Base-by-base conservation (phyloP, 2,797 vertebrate genomes). In the Myotis vivesi region DNA sequence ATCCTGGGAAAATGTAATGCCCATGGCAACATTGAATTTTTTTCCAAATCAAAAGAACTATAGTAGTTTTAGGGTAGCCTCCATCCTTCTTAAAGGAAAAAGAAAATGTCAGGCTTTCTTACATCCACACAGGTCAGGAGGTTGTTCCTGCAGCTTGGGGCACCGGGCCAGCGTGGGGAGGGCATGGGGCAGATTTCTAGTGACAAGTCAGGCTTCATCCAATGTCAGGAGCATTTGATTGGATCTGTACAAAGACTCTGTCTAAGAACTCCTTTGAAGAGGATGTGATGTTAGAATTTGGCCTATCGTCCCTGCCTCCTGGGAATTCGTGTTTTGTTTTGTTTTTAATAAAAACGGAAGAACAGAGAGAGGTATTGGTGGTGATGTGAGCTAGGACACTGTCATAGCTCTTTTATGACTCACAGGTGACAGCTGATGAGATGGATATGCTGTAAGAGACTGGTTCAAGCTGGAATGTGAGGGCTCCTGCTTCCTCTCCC, bases 261-360 rank as follows among this genome's bases (percentile, higher is more conserved):
- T 25, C 84, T n/a, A 53, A 86, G 88, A 72, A 41, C 49, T 36
- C 28, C 81, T 91, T 80, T 89, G 82, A 77, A 72, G 59, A 87
- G 59, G 49, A 66, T n/a, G 23, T 28, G 1, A 36, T 68, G 10
- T 38, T 83, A 91, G 49, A 51, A 38, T 38, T 64, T 82, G 38
- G 33, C 72, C 79, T 51, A 4, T 88, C 51, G 64, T 81, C 68
- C 64, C 94, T 75, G 68, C 64, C 91, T 89, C 28, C 53, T 30
- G 5, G 22, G 30, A 75, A 89, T 59, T 69, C 28, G 0, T 59
- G 57, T 13, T 62, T 30, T 59, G 25, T 59, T 57, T 57, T 59
- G 57, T 30, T 59, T 59, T 62, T 30, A 62, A 62, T 22, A 46
- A 15, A n/a, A 76, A 28, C 53, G 11, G 6, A 44, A 53, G 33